These are phyloP conservation scores for Natator depressus DNA, from an alignment of 2,113 vertebrate species.

Conservation along the genomic window DNA sequence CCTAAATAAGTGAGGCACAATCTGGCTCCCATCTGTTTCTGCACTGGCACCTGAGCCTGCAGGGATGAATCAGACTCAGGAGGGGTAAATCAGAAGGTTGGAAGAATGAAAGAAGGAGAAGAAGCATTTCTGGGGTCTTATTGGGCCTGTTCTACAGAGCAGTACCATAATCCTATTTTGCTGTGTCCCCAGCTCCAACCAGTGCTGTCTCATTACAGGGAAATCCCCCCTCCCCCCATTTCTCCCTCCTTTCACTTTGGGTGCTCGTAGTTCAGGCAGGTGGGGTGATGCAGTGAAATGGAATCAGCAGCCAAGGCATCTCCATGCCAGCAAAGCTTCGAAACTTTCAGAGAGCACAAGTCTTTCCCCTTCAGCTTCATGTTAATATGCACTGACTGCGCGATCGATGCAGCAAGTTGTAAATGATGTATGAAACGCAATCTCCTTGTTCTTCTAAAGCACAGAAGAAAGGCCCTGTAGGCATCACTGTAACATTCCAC, in stretches of 20 bases:
- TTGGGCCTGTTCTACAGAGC: background rate
- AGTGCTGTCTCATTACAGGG: background rate
- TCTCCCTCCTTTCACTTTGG: background rate
- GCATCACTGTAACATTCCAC: background rate
- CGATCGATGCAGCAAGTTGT: background rate
- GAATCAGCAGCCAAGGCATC: background rate
- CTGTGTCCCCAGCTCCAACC: background rate
- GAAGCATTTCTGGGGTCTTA: background rate
- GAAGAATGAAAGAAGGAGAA: background rate
- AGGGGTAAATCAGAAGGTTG: background rate
- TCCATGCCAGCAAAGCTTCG: background rate
- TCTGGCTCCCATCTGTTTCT: background rate
- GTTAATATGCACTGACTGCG: background rate
- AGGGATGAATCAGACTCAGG: background rate
- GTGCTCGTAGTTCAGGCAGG: background rate
- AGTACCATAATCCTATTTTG: background rate
- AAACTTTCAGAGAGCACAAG: background rate
- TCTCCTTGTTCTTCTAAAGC: background rate
- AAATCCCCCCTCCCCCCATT: background rate
- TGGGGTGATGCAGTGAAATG: background rate
- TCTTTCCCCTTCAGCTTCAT: background rate
- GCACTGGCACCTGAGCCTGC: background rate
- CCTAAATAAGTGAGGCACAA: background rate
- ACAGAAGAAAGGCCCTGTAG: background rate
- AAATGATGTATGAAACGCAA: background rate